Evolutionary conservation across 2,113 vertebrate species (phyloP).

Genomic region (Hymenochirus boettgeri): DNA sequence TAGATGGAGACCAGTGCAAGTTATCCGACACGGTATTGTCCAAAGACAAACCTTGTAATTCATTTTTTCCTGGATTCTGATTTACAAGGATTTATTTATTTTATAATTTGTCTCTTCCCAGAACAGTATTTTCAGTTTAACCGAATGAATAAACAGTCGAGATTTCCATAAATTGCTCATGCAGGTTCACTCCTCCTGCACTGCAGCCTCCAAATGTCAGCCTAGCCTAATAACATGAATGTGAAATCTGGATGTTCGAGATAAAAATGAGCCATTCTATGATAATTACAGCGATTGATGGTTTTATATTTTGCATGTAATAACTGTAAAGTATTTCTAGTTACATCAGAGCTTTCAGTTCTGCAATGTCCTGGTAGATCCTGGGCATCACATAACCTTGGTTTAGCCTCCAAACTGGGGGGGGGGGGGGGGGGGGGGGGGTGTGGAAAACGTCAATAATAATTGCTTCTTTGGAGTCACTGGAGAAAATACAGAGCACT

Average conservation of each 20-base stretch:
- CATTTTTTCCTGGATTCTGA: not conserved
- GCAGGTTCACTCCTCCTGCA: not conserved
- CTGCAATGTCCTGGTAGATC: conserved; percentile 29
- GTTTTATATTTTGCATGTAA: not conserved
- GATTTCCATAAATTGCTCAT: conserved; percentile 7
- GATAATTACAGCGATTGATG: not conserved
- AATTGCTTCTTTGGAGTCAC: conserved; percentile 23
- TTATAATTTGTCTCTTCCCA: not conserved
- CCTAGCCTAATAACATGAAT: not conserved
- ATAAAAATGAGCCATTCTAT: not conserved
- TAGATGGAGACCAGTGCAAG: conserved; percentile 11
- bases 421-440: not conserved
- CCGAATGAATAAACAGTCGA: conserved; percentile 5
- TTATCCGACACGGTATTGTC: not conserved
- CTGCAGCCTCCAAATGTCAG: conserved; percentile 3
- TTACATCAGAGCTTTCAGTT: not conserved
- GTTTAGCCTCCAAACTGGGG: conserved; percentile 22
- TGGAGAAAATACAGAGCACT: conserved; percentile 4
- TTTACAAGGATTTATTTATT: not conserved
- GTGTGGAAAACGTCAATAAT: conserved; percentile 34
- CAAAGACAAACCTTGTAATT: not conserved
- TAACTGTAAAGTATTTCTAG: not conserved
- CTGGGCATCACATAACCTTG: conserved; percentile 30
- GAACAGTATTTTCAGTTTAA: not conserved
- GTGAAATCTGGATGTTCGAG: not conserved